Percentiles rank a stretch among this genome's conserved stretches.
These are phyloP conservation scores for Bergia sp. DNA, from an alignment of 92 coral and sea anemone species.

Conservation along the genomic window DNA sequence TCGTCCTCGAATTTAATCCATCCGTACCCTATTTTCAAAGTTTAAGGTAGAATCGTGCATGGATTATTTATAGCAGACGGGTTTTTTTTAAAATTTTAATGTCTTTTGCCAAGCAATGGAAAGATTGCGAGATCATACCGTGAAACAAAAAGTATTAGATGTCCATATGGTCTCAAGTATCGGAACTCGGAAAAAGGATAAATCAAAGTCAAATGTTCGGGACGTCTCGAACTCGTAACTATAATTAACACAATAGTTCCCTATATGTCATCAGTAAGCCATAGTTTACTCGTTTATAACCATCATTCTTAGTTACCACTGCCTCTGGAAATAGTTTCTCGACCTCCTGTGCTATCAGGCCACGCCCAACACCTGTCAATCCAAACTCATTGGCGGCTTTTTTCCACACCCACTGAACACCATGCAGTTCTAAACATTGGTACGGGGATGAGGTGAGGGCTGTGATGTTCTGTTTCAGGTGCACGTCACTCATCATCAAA, in stretches of 20 bases:
- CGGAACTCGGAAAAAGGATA: too few relatives aligned
- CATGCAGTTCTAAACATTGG: conserved; percentile 49
- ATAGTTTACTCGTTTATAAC: conserved; percentile 54
- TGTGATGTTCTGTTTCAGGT: conserved; percentile 56
- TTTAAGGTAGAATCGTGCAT: too few relatives aligned
- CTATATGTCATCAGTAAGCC: conserved; percentile 18
- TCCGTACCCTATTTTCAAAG: too few relatives aligned
- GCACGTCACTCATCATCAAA: conserved; percentile 40
- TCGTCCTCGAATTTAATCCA: too few relatives aligned
- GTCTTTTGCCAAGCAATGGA: too few relatives aligned
- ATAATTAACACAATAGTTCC: not conserved
- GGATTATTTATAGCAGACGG: too few relatives aligned
- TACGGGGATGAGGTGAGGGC: conserved; percentile 31
- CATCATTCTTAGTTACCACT: conserved; percentile 48
- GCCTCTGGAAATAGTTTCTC: conserved; percentile 56
- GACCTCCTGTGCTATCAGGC: conserved; percentile 65
- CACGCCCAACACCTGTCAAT: conserved; percentile 40
- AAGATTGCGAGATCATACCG: too few relatives aligned
- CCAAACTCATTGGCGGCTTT: conserved; percentile 36
- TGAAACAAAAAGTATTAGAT: too few relatives aligned
- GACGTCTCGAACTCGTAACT: not conserved
- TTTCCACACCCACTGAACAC: conserved; percentile 54
- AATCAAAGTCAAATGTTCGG: too few relatives aligned
- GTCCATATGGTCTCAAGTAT: too few relatives aligned
- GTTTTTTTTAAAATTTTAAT: too few relatives aligned